These are phyloP conservation scores for Scleropages formosus DNA, from an alignment of 2,797 vertebrate species.

Conservation along the genomic window DNA sequence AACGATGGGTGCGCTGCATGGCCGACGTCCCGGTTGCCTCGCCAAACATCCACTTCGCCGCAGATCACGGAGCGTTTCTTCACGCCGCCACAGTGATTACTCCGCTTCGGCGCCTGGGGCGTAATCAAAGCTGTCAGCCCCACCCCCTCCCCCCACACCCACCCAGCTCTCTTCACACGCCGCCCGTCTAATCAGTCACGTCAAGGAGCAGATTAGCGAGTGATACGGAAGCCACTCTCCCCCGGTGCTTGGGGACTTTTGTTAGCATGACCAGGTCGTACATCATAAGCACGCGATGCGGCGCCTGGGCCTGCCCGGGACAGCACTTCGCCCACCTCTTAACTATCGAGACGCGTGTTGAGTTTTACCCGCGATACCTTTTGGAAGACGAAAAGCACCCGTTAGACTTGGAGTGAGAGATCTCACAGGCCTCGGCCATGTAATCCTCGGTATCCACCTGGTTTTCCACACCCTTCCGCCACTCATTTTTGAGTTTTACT, in stretches of 20 bases:
- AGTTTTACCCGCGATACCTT: too few species aligned
- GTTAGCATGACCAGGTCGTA: conserved; percentile 17
- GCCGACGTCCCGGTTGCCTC: background rate
- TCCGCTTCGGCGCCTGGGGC: conserved; percentile 26
- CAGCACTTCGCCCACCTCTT: too few species aligned
- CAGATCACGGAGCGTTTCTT: conserved; percentile 20
- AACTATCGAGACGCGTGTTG: background rate
- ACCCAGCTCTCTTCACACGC: conserved; percentile 28
- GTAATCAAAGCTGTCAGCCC: conserved; percentile 37
- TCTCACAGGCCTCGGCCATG: background rate
- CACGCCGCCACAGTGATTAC: conserved; percentile 31
- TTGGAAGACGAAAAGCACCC: background rate
- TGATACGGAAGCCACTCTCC: background rate
- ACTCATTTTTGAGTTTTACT: background rate
- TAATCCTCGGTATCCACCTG: too few species aligned
- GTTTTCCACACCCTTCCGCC: background rate
- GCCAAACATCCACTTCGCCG: conserved; percentile 29
- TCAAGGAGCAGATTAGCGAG: conserved; percentile 37
- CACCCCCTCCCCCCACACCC: conserved; percentile 6
- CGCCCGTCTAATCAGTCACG: conserved; percentile 31
- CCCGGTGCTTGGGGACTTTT: background rate
- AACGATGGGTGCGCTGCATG: background rate
- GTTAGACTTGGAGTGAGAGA: background rate
- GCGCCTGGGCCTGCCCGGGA: background rate
- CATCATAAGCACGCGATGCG: background rate